Evolutionary conservation across 2,797 vertebrate genomes (phyloP).

Genomic region (Siniperca obscura): DNA sequence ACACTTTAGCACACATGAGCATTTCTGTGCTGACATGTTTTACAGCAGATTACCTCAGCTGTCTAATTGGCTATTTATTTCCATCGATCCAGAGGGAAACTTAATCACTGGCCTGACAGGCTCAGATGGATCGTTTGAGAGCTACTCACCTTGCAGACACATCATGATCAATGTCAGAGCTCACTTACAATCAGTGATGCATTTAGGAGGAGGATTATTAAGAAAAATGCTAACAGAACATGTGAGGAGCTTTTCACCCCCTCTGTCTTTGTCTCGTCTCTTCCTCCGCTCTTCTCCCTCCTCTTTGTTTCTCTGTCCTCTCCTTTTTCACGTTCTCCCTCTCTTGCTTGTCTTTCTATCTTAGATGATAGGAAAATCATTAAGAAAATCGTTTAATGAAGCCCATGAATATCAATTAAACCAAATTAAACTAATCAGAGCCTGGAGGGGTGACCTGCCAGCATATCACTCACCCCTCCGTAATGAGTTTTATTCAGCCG

Average conservation of each 20-base stretch:
- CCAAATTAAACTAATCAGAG: slow-evolving; percentile 63
- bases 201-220: slow-evolving; percentile 61
- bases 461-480: slow-evolving; percentile 61
- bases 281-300: slow-evolving; percentile 14
- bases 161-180: slow-evolving; percentile 64
- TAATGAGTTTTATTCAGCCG: slow-evolving; percentile 67
- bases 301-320: slow-evolving; percentile 45
- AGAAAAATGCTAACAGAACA: slow-evolving; percentile 61
- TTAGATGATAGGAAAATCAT: slow-evolving; percentile 58
- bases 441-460: slow-evolving; percentile 58
- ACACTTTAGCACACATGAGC: neutral
- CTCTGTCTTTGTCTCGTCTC: slow-evolving; percentile 29
- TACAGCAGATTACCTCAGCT: slow-evolving; percentile 47
- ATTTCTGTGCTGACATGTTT: slow-evolving; percentile 31
- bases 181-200: slow-evolving; percentile 56
- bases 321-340: slow-evolving; percentile 27
- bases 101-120: slow-evolving; percentile 65
- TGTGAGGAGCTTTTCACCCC: slow-evolving; percentile 16
- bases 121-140: slow-evolving; percentile 67
- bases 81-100: slow-evolving; percentile 61
- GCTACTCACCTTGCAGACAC: slow-evolving; percentile 63
- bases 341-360: slow-evolving; percentile 27
- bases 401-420: slow-evolving; percentile 69
- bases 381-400: slow-evolving; percentile 68
- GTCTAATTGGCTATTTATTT: slow-evolving; percentile 74